Percentiles rank a stretch among this genome's conserved stretches.
phyloP scores from a whole-genome alignment of 1,140 invertebrate genomes.

The Dolichoris vasculosae region DNA sequence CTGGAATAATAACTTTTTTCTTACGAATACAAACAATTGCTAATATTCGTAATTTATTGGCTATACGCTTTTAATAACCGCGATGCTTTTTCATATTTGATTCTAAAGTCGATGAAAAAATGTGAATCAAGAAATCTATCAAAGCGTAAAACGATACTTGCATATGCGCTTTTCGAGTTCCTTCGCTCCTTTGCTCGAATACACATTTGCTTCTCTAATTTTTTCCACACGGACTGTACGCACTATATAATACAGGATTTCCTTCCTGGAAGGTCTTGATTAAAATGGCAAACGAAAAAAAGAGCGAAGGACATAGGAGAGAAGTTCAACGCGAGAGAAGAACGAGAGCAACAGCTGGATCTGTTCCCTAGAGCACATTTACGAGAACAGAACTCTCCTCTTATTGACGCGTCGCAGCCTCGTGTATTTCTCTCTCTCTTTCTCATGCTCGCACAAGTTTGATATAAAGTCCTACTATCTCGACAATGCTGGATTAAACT shows the following conservation, averaged over 20 bases:
- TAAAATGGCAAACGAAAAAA: constrained; percentile 72
- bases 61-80: background rate
- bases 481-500: constrained; percentile 74
- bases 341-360: constrained; percentile 74
- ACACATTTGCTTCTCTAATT: background rate
- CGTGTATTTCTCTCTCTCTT: constrained; percentile 39
- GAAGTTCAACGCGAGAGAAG: constrained; percentile 17
- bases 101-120: background rate
- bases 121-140: no score
- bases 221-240: constrained; percentile 59
- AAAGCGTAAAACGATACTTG: constrained; percentile 36
- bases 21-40: no score
- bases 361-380: constrained; percentile 74
- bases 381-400: constrained; percentile 72
- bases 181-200: background rate
- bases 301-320: constrained; percentile 52
- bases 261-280: constrained; percentile 73
- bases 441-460: constrained; percentile 58
- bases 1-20: no score
- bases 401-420: constrained; percentile 70
- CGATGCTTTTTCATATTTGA: background rate
- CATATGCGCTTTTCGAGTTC: background rate
- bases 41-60: background rate
- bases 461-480: constrained; percentile 65
- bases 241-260: constrained; percentile 57